Conservation (phyloP, 2,797 vertebrate species). For the Gephyroberyx darwinii region DNA sequence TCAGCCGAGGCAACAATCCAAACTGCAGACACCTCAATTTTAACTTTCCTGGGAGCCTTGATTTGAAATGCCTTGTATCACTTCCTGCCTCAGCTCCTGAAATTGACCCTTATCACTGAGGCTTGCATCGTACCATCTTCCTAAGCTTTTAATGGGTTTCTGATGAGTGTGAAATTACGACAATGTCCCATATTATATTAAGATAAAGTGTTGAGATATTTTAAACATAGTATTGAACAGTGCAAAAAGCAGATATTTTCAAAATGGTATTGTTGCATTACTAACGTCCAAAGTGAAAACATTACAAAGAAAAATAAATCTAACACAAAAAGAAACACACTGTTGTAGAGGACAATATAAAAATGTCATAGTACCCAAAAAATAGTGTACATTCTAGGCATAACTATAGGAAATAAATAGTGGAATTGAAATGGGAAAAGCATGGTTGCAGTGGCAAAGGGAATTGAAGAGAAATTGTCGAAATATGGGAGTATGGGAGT, state of each 20-base stretch:
- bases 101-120: too few relatives aligned
- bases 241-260: background rate
- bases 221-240: background rate
- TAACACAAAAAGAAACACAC: background rate
- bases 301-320: background rate
- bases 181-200: background rate
- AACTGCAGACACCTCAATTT: too few relatives aligned
- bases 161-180: background rate
- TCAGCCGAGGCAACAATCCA: too few relatives aligned
- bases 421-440: too few relatives aligned
- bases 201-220: background rate
- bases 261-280: background rate
- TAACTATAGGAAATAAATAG: too few relatives aligned
- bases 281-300: background rate
- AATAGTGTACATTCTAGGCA: too few relatives aligned
- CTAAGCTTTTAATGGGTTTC: too few relatives aligned
- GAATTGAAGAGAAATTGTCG: background rate
- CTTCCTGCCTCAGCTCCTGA: too few relatives aligned
- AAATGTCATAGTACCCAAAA: too few relatives aligned
- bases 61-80: too few relatives aligned
- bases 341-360: background rate
- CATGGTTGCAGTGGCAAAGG: background rate
- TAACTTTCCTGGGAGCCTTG: too few relatives aligned
- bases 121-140: too few relatives aligned
- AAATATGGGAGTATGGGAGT: background rate